Base-by-base conservation (phyloP, 64 coral and sea anemone genomes). In the Catalaphyllia jardinei region DNA sequence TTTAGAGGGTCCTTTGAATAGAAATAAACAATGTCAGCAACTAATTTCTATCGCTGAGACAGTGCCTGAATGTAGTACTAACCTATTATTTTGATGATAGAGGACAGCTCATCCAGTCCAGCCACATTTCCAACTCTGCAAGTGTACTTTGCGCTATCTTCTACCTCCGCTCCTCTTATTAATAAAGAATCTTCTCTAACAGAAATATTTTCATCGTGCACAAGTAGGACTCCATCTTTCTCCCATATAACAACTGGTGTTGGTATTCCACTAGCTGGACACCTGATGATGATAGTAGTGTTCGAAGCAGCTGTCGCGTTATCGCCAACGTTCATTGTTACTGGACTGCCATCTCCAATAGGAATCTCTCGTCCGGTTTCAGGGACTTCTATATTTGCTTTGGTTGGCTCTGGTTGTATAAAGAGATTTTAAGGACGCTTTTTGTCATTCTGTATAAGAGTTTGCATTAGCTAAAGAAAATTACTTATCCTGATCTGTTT, bases 51-150 rank as follows among this genome's bases (percentile, higher is more conserved):
- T 14, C 54, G 54, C 54, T 57, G 15, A 16, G 54, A 57, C 54
- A 12, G 15, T 12, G 54, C 0, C 54, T 57, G 54, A 57, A 57
- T 77, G 19, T 20, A 77, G 17, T 51, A 67, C 89, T 76, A 62
- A 95, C 94, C 94, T 74, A 92, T 72, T 65, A 90, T 62, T 16
- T 79, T 72, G 31, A 92, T 77, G 81, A 65, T 52, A 46, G 77
- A 88, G n/a, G 71, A 73, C 25, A 50, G 19, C 8, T 79, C 77
- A 31, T 73, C 31, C 29, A 73, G 69, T 14, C 89, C 89, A 19
- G 86, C 83, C 31, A 88, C 77, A 35, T 88, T 95, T 49, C 77
- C 28, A 29, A 82, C 94, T 5, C 57, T 92, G 67, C 94, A 95
- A 10, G 59, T 88, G 28, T 95, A 95, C 29, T 25, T 69, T 22